Evolutionary conservation across 2,888 invertebrate species (phyloP).

Genomic region (Diarsia rubi): DNA sequence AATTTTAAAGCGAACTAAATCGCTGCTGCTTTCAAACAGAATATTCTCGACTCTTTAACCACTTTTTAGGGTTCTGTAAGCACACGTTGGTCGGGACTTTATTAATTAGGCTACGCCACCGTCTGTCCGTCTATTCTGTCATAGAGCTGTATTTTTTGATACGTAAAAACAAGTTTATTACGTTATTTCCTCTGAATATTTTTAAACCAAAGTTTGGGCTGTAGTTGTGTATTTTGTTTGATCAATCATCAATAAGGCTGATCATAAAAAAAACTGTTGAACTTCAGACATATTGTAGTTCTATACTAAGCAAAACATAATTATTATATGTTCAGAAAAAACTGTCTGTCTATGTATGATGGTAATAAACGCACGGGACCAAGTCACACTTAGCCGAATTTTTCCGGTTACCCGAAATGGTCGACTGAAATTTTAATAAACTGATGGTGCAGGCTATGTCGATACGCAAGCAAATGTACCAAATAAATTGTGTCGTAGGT

Average conservation of each 20-base stretch:
- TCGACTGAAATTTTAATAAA: conserved; percentile 49
- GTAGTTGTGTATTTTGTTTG: not conserved
- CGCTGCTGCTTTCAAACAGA: conserved; percentile 43
- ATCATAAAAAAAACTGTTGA: not conserved
- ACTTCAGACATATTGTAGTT: not conserved
- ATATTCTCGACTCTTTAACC: conserved; percentile 42
- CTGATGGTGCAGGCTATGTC: not conserved
- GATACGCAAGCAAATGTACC: conserved; percentile 8
- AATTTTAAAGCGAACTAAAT: conserved; percentile 29
- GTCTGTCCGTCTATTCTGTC: not conserved
- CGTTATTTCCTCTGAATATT: not conserved
- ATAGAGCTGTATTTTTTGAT: not conserved
- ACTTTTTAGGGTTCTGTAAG: conserved; percentile 25
- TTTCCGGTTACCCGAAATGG: conserved; percentile 12
- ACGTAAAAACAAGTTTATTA: no score
- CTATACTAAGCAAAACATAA: not conserved
- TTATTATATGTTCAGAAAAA: not conserved
- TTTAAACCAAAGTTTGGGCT: not conserved
- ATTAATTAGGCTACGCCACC: not conserved
- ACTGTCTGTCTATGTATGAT: no score
- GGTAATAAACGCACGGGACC: not conserved
- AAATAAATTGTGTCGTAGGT: conserved; percentile 14
- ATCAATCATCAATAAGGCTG: not conserved
- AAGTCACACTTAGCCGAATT: not conserved
- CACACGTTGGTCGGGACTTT: no score